These are phyloP conservation scores for Clitarchus hookeri DNA, from an alignment of 2,888 invertebrate genomes.

Conservation along the genomic window DNA sequence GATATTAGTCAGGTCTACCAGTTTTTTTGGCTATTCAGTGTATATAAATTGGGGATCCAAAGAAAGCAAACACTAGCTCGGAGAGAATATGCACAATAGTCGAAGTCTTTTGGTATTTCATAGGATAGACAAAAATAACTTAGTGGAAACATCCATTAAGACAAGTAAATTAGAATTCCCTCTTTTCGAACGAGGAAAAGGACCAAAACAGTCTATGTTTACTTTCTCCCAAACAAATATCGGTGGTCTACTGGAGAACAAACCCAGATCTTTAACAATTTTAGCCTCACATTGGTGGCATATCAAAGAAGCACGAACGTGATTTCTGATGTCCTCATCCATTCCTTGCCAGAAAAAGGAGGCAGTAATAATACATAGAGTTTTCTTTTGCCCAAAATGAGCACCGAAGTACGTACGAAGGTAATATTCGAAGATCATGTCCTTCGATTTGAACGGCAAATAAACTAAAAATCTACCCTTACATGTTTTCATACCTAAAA, in stretches of 20 bases:
- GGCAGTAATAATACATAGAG: background rate
- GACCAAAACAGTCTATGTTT: background rate
- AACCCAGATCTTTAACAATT: too few species aligned
- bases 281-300: background rate
- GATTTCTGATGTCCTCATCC: background rate
- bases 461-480: background rate
- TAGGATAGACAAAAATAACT: background rate
- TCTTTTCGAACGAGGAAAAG: background rate
- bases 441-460: background rate
- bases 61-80: background rate
- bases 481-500: background rate
- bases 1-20: too few species aligned
- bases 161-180: background rate
- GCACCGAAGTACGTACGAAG: background rate
- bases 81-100: background rate
- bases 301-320: background rate
- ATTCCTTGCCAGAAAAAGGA: background rate
- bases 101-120: background rate
- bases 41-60: too few species aligned
- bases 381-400: background rate
- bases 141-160: too few species aligned
- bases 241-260: too few species aligned
- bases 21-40: too few species aligned
- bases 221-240: too few species aligned
- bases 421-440: background rate